Evolutionary conservation across 2,797 vertebrate species (phyloP).

Genomic region (Melanotaenia nigrans): DNA sequence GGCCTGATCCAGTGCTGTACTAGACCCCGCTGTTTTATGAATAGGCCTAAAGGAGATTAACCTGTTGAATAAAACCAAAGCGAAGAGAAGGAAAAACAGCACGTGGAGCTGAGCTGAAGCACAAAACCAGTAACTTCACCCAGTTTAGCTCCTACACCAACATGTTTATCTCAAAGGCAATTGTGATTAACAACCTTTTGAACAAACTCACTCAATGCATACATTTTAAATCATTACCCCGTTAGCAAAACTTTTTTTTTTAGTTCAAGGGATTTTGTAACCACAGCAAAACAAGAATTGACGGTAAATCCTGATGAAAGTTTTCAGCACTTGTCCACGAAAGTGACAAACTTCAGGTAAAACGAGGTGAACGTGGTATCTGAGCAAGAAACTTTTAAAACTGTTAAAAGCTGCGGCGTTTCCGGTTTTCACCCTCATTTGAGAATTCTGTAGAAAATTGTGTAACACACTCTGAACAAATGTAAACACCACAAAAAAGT

Average conservation of each 20-base stretch:
- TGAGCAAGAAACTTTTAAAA: background rate
- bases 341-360: slow-evolving; percentile 13
- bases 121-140: slow-evolving; percentile 8
- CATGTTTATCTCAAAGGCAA: background rate
- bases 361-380: background rate
- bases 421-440: background rate
- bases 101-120: slow-evolving; percentile 20
- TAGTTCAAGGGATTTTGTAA: background rate
- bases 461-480: background rate
- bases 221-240: background rate
- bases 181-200: background rate
- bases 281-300: background rate
- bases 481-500: background rate
- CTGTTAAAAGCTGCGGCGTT: background rate
- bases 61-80: slow-evolving; percentile 70
- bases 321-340: background rate
- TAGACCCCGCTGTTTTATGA: slow-evolving; percentile 73
- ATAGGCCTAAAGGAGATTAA: slow-evolving; percentile 57
- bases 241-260: background rate
- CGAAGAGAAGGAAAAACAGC: slow-evolving; percentile 10
- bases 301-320: background rate
- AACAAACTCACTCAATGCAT: background rate
- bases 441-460: background rate
- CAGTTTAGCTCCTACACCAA: background rate
- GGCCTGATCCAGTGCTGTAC: slow-evolving; percentile 56